These are phyloP conservation scores for Isurus oxyrinchus DNA, from an alignment of 2,113 vertebrate species.

Conservation along the genomic window DNA sequence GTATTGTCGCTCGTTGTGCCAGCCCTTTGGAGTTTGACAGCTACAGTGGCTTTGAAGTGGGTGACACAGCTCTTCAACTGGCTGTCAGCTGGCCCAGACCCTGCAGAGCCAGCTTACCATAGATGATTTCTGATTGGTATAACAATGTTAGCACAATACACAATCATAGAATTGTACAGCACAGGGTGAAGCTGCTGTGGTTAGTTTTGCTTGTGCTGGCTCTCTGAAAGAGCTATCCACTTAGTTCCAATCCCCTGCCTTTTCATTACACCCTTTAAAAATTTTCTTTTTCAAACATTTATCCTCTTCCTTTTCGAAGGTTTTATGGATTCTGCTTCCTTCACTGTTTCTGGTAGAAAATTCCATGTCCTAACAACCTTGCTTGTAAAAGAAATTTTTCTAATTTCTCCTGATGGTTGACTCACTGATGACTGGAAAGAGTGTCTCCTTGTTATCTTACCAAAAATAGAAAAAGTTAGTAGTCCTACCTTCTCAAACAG, in stretches of 20 bases:
- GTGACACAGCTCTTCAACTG: background rate
- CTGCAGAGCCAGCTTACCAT: background rate
- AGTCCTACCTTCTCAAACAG: background rate
- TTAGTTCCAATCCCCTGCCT: background rate
- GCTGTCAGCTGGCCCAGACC: background rate
- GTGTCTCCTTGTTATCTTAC: background rate
- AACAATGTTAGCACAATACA: background rate
- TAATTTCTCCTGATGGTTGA: background rate
- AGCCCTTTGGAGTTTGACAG: background rate
- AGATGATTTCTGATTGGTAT: background rate
- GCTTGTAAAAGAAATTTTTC: background rate
- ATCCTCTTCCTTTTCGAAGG: background rate
- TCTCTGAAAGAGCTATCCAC: background rate
- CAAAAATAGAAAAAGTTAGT: background rate
- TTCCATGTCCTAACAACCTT: background rate
- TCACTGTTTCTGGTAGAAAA: background rate
- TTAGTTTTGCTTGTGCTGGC: background rate
- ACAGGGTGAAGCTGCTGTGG: background rate
- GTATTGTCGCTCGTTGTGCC: background rate
- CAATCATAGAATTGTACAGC: background rate
- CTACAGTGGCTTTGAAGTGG: background rate
- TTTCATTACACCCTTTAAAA: no score
- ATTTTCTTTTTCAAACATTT: background rate
- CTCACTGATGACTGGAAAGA: background rate
- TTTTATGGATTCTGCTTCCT: background rate